phyloP scores from a whole-genome alignment of 2,797 vertebrate species.

The Melanitta fusca region DNA sequence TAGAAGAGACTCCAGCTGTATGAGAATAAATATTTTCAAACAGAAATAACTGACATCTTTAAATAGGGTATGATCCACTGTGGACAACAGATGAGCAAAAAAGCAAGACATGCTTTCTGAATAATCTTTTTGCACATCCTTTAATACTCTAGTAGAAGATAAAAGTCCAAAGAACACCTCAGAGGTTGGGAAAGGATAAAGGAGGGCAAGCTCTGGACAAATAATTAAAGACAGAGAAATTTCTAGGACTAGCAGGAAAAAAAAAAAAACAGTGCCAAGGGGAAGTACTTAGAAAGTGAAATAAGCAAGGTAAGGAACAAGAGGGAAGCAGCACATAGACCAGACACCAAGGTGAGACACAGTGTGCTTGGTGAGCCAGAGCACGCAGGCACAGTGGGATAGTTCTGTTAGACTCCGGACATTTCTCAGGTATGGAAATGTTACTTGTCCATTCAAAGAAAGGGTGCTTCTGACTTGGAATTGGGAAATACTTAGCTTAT shows the following conservation, averaged over 20 bases:
- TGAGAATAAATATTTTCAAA: not conserved
- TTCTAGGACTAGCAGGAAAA: not conserved
- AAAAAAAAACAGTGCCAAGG: not conserved
- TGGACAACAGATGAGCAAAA: not conserved
- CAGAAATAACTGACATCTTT: not conserved
- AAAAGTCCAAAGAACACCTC: not conserved
- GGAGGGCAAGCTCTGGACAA: not conserved
- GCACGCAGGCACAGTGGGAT: not conserved
- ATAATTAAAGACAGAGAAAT: not conserved
- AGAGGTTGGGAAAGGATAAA: not conserved
- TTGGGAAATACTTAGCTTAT: not conserved
- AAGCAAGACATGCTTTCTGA: not conserved
- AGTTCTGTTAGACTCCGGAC: not conserved
- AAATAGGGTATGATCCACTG: not conserved
- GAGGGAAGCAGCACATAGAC: not conserved
- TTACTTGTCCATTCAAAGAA: not conserved
- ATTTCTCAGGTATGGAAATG: not conserved
- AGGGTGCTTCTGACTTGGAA: not conserved
- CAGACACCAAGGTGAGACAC: accelerated
- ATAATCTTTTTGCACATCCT: not conserved
- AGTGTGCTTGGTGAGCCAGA: not conserved
- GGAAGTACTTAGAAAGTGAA: not conserved
- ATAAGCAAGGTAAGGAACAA: not conserved
- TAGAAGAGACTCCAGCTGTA: not conserved
- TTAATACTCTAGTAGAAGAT: not conserved